Base-by-base conservation (phyloP, 2,888 invertebrate genomes). In the Cosmia trapezina region DNA sequence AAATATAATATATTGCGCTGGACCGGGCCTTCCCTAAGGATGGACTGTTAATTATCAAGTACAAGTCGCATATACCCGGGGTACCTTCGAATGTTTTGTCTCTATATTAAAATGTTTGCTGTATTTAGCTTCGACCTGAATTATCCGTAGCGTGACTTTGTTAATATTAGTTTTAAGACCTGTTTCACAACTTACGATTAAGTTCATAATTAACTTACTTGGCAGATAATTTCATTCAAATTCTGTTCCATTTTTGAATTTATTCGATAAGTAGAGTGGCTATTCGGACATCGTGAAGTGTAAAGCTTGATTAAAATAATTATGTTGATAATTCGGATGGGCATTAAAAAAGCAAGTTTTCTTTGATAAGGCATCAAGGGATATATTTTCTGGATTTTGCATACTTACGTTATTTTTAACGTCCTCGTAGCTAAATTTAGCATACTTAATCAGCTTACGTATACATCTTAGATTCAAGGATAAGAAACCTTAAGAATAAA, bases 11-110 rank as follows among this genome's bases (percentile, higher is more conserved):
- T 95, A 96, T 96, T 93, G 92, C 92, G 92, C 91, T 87, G 93
- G 94, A 94, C 94, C 94, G 92, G 87, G 86, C 88, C 87, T 88
- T 95, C 95, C 95, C 94, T 89, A 88, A 95, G 96, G 97, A 97
- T 93, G 84, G 90, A 88, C 94, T 93, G 96, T 97, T 97, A 97
- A 97, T 97, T 97, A 97, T 92, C 94, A 96, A 96, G 95, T 96
- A 97, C 97, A 97, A 97, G 97, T 96, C 96, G 87, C 91, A 80
- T 81, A 83, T 80, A 86, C 88, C 85, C 85, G 86, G 91, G 89
- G 90, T 88, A 91, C 93, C 94, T 94, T 94, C 91, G 91, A 92
- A 91, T 93, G 89, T 92, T 92, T 93, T 84, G 86, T 87, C 83
- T 86, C 83, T 67, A 73, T 85, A 87, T 87, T 84, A 70, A 80